Base-by-base conservation (phyloP, 2,797 vertebrate genomes). In the Halcyon badia region DNA sequence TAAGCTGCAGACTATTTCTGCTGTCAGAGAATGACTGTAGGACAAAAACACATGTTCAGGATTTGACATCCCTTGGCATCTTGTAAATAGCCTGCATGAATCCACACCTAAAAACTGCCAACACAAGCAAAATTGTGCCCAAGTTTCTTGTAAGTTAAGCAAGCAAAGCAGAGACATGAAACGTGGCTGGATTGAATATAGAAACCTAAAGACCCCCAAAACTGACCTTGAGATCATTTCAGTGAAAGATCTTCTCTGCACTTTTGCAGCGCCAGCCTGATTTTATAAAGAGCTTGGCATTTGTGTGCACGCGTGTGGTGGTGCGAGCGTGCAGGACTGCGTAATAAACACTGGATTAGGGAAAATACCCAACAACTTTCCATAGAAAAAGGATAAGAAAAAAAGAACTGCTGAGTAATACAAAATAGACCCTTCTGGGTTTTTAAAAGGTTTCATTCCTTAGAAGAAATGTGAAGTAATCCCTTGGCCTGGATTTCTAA, bases 1-100 rank as follows among this genome's bases (percentile, higher is more conserved):
- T 98, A 98, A 97, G 97, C 97, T 97, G 96, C 96, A 97, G 96
- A 97, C 97, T 97, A 96, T 98, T 98, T 98, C 97, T 97, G 97
- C 98, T 98, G 97, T 98, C 97, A 98, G 97, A 97, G 97, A 98
- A 97, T 96, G 97, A 97, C 95, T 91, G 83, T 93, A 90, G 97
- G 97, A 98, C 97, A 98, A 98, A 98, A 98, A 98, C 97, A 98
- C 98, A 97, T 97, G 98, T 97, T 98, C 96, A 95, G 75, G 94
- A 98, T 97, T 98, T 98, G 98, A 98, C 98, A 98, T 98, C 97
- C 96, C 96, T 98, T 98, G 98, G 98, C 98, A 98, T 98, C 98
- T 98, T 98, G 97, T 98, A 98, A 98, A 98, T 98, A 98, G 98
- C 97, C 97, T 98, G 92, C 96, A 95, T 89, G 80, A 98, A 98